Base-by-base conservation (phyloP, 2,888 invertebrate genomes). In the Conus canariensis region DNA sequence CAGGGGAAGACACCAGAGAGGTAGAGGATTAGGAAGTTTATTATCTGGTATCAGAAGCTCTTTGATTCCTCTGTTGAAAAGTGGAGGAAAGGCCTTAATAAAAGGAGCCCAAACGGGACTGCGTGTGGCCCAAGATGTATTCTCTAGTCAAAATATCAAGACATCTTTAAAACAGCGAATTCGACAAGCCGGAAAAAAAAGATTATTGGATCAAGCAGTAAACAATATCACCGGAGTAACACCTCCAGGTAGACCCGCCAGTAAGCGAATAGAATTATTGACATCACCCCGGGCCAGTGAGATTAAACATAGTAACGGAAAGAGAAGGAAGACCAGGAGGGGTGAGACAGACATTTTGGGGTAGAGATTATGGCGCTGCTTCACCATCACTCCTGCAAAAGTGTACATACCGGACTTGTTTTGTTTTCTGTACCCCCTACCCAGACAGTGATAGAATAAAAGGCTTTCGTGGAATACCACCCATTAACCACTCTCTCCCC, bases 321-420 rank as follows among this genome's bases (percentile, higher is more conserved):
- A 58, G 70, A 87, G 25, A 25, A 90, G 86, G 30, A 86, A 80
- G 80, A 16, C 2, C 9, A 64, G 2, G 60, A 30, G 86, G 30
- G 16, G 77, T 16, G 19, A 58, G 60, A 19, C n/a, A 60, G 74
- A n/a, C 30, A 82, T 67, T 14, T 60, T 77, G 60, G 87, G 77
- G 5, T 83, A 82, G 56, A 85, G 0, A 88, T 58, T 4, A 85
- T 82, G 82, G 59, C 30, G 25, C 67, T 88, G 7, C 56, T 90
- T 16, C 90, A 89, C 22, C 88, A 70, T 58, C 30, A 64, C 10
- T 90, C 87, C 0, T 67, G 80, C n/a, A 87, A 90, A n/a, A 85
- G 90, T 87, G 25, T 67, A 22, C 45, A 67, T 45, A n/a, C n/a
- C 10, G 82, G 56, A 45, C 82, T 82, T 82, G 82, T 58, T 19